phyloP scores from a whole-genome alignment of 2,113 vertebrate species.

The Pithys albifrons region DNA sequence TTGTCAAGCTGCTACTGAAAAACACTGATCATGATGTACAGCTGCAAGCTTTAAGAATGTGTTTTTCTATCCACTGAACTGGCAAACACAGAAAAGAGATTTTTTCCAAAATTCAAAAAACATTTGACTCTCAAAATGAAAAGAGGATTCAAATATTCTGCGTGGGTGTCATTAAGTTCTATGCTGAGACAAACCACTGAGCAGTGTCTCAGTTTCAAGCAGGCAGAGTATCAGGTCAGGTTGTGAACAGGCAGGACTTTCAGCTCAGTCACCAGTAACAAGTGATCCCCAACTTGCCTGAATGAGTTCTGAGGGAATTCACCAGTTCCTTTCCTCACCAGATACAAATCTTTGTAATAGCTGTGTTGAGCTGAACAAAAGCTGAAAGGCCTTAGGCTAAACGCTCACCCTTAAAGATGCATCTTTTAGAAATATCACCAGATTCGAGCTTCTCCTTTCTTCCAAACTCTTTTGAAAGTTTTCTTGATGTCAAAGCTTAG shows the following conservation, averaged over 20 bases:
- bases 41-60: not conserved
- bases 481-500: not conserved
- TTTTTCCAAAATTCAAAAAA: not conserved
- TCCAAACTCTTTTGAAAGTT: not conserved
- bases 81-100: not conserved
- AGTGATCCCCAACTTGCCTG: not conserved
- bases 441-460: not conserved
- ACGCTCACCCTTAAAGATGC: accelerated
- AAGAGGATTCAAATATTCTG: not conserved
- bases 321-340: not conserved
- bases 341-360: not conserved
- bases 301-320: not conserved
- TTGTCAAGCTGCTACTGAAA: not conserved
- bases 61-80: not conserved
- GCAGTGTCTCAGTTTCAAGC: not conserved
- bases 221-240: not conserved
- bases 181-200: not conserved
- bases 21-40: not conserved
- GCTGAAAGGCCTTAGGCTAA: not conserved
- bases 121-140: not conserved
- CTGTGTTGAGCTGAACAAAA: not conserved
- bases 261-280: not conserved
- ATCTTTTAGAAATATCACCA: not conserved
- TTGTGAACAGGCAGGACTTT: not conserved
- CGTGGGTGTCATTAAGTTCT: not conserved